phyloP scores from a whole-genome alignment of 2,888 invertebrate genomes.

The Pimpla rufipes region DNA sequence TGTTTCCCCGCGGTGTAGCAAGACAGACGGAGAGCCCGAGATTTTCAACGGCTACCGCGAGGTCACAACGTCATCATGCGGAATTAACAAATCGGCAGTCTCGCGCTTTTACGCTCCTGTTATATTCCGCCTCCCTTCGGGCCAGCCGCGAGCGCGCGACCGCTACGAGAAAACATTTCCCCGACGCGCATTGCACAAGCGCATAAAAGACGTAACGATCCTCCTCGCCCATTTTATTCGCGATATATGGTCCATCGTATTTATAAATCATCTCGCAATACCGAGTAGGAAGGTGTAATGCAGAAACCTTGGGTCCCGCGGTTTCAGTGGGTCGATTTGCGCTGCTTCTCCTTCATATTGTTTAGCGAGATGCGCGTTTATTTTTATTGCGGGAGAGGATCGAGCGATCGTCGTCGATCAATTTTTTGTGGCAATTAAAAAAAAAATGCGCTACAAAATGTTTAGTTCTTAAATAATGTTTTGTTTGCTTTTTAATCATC shows the following conservation, averaged over 20 bases:
- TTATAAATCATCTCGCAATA: slow-evolving; percentile 1
- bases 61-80: slow-evolving; percentile 43
- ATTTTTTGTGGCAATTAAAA: no score
- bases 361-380: no score
- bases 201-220: slow-evolving; percentile 17
- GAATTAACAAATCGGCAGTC: slow-evolving; percentile 60
- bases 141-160: neutral
- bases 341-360: no score
- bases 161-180: slow-evolving; percentile 41
- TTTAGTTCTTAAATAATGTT: no score
- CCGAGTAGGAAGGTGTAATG: neutral
- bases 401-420: slow-evolving; percentile 62
- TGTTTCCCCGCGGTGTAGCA: slow-evolving; percentile 29
- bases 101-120: slow-evolving; percentile 33
- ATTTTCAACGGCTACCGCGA: slow-evolving; percentile 45
- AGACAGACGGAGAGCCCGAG: slow-evolving; percentile 6
- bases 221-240: slow-evolving; percentile 15
- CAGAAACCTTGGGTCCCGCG: neutral
- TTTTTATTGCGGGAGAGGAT: neutral
- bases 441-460: no score
- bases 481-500: no score
- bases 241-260: slow-evolving; percentile 23
- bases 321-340: no score
- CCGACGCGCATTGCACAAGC: slow-evolving; percentile 36
- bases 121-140: slow-evolving; percentile 16